Base-by-base conservation (phyloP, 2,113 vertebrate species). In the Desmodus rotundus region DNA sequence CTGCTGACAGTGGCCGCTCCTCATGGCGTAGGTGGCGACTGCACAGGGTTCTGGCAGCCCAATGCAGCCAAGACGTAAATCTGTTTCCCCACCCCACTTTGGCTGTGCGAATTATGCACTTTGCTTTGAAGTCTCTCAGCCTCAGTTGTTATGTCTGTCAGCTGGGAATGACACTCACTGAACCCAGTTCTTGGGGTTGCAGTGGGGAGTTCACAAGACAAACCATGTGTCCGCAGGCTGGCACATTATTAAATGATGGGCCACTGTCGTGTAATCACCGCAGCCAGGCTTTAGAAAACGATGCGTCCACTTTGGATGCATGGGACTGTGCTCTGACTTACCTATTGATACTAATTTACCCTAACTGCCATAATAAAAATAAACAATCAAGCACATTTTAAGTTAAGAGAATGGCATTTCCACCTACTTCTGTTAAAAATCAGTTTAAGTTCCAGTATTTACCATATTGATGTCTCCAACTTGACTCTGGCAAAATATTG, bases 331-430 rank as follows among this genome's bases (percentile, higher is more conserved):
- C 58, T 50, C 22, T 91, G 17, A 67, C 36, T 84, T 65, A 58
- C 13, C 24, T 52, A 61, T 13, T 47, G 77, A 67, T 63, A 13
- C 43, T 43, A 78, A 4, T 52, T 95, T 80, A 43, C 5, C 26
- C 24, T 81, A 8, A 63, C 81, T 85, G 41, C 1, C 4, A 33
- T 52, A 96, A 70, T 73, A 56, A 68, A 94, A 94, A 89, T 47
- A 85, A 77, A 56, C 24, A 86, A 56, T 61, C 0, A 19, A 81
- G 2, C 2, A 41, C 13, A 70, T 56, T 84, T 93, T 89, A 87
- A 16, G 43, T 88, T 85, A 86, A 88, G 9, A 89, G 58, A 91
- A 67, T 56, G 2, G 8, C 58, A 54, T 77, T 83, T 28, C n/a
- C 2, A 80, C 19, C 16, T 70, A 11, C 54, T 78, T 38, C 87